Conservation (phyloP, 2,888 invertebrate species). For the Acrobasis consociella region DNA sequence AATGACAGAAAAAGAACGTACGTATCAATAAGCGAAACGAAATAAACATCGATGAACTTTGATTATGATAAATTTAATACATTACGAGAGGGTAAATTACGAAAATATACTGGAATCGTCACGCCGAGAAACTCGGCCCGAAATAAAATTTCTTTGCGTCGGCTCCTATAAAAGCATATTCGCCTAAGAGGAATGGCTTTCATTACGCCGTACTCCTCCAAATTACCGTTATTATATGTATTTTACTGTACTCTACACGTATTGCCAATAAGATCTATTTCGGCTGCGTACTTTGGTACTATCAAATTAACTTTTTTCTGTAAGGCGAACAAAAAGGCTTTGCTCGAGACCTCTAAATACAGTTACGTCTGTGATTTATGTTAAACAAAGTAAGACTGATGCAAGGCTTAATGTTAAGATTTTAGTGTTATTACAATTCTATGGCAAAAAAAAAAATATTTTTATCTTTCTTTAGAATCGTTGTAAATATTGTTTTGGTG, state of each 20-base stretch:
- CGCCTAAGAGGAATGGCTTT: constrained; percentile 10
- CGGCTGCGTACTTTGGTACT: neutral
- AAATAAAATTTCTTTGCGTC: constrained; percentile 17
- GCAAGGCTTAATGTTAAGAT: neutral
- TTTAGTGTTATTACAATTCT: too few species aligned
- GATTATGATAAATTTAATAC: neutral
- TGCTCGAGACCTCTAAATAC: neutral
- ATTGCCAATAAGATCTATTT: constrained; percentile 7
- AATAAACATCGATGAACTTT: neutral
- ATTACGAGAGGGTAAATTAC: constrained; percentile 1
- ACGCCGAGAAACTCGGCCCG: neutral
- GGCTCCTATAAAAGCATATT: constrained; percentile 20
- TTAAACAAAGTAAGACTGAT: neutral
- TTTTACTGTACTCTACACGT: neutral
- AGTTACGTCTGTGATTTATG: constrained; percentile 1
- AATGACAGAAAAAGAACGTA: too few species aligned
- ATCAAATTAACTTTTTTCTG: constrained; percentile 12
- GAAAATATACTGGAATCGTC: neutral
- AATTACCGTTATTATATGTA: constrained; percentile 15
- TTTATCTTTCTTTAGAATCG: too few species aligned
- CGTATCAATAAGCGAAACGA: too few species aligned
- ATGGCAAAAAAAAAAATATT: too few species aligned
- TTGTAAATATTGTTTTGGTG: too few species aligned
- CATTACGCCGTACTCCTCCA: constrained; percentile 7
- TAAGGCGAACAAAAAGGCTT: constrained; percentile 6